Evolutionary conservation across 2,888 invertebrate genomes (phyloP), one percentile per base, ranked within the genome.

Genomic region (Watsonalla binaria): DNA sequence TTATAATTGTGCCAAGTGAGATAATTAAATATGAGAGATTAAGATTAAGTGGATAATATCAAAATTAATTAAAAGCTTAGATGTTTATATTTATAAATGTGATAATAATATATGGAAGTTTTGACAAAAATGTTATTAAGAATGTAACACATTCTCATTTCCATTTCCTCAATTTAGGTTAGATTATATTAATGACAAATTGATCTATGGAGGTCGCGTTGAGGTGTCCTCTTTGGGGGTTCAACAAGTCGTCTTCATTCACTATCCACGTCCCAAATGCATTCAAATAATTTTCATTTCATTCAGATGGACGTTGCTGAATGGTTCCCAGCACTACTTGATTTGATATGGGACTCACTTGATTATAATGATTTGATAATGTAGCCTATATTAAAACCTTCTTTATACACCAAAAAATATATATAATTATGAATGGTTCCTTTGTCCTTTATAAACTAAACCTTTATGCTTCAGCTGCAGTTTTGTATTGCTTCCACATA

Each of bases 1-100:
- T 88, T 86, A 81, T 81, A 80, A 82, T 86, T 88, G 90, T 90
- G 90, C 90, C 90, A 89, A 90, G 88, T 87, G 88, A 88, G 86
- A 86, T 90, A 83, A 86, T 86, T 86, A 81, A 84, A 69, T 84
- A 83, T 82, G 86, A 84, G 82, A 85, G 78, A 80, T 86, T 89
- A 90, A 90, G 88, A 82, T 88, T 88, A 90, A 90, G 87, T 90
- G 89, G 82, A 85, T 81, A 78, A 86, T 88, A 86, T 89, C 88
- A 88, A 89, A 90, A 87, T 90, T 88, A 81, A 84, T 78, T 75
- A 80, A 80, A 85, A 81, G 77, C 81, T 86, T 84, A 86, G 82
- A 82, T 86, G 80, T 87, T 87, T 87, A 86, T 87, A 85, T 86
- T 84, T 86, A 82, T 87, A 80, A 85, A 80, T 87, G 86, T 88